Evolutionary conservation across 1,140 invertebrate genomes (phyloP), one percentile per base, ranked within the genome.

Genomic region (Bombus sylvicola): DNA sequence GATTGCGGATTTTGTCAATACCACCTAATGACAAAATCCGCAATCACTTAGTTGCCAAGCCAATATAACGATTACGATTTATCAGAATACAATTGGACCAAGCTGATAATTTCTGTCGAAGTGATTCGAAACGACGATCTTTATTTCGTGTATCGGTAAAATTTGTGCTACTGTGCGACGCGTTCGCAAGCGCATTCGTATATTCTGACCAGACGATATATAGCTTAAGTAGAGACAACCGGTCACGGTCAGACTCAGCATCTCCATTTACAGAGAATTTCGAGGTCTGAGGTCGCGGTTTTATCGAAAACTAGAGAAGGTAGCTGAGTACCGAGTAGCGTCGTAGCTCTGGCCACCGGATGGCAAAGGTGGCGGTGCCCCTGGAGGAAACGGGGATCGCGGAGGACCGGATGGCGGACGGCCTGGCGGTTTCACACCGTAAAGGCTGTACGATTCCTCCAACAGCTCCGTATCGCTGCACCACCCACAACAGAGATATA

Each of bases 401-500:
- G 95, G 94, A 83, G 95, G 95, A 91, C 95, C 96, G 86, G 94
- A 89, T 90, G 94, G 96, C 93, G 97, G 96, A 88, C 96, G 95
- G 77, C 96, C 95, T 59, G 97, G 94, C 86, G 97, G 95, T 94
- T 97, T 97, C 89, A 97, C 97, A 66, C 97, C 97, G 94, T 98
- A 98, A 92, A 98, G 95, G 82, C 97, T 97, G 94, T 98, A 98
- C 77, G 97, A 96, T 92, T 98, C 97, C 92, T 98, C 97, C 89
- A 97, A 95, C 72, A 98, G 95, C 88, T 97, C 96, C 81, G 96
- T 96, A 93, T 98, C 97, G 92, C 97, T 98, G 95, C 94, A 91
- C 91, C 91, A 93, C 87, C 91, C 93, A 92, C 92, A 94, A 94
- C 93, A 95, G 82, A 95, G 82, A 94, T 82, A 94, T 88, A 93